Base-by-base conservation (phyloP, 2,888 invertebrate genomes). In the Epistrophella euchroma region DNA sequence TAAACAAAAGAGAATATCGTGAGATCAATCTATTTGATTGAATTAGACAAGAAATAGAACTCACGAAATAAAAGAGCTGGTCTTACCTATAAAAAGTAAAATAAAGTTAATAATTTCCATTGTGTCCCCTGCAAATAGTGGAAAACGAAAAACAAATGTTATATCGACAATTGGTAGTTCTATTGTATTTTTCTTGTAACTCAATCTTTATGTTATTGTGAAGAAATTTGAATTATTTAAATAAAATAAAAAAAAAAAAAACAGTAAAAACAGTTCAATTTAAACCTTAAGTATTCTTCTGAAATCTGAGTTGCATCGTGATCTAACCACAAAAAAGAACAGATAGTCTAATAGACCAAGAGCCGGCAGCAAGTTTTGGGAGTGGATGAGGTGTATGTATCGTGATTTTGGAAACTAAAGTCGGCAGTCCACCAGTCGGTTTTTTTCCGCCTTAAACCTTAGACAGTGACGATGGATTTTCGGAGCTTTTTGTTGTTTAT, bases 191-290 rank as follows among this genome's bases (percentile, higher is more conserved):
- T 72, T 71, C 66, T 72, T 66, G 60, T 76, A 72, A 72, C 35
- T 58, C 43, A 80, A 68, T 80, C 55, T 80, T 64, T 45, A 68
- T 68, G 68, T 68, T 68, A 71, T 71, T 75, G 56, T 73, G 66
- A 80, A 84, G 71, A 85, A 76, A 85, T 71, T 37, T 85, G 84
- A 85, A 76, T 73, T 80, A 85, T 80, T 85, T 76, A 75, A 85
- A 75, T 74, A 72, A 71, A 80, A 75, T 47, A 37, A 83, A 35
- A 78, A 52, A 25, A 25, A 74, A 55, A 40, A 45, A 50, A 60
- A 37, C 9, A 35, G 45, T 40, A 55, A 64, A 32, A 60, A 58
- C 5, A 68, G 1, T 37, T 52, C 2, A 10, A 35, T 17, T 35
- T 56, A 0, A 17, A 32, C 25, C 6, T 9, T 45, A 45, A 45